phyloP scores from a whole-genome alignment of 2,797 vertebrate genomes.

The Serranus cabrilla region DNA sequence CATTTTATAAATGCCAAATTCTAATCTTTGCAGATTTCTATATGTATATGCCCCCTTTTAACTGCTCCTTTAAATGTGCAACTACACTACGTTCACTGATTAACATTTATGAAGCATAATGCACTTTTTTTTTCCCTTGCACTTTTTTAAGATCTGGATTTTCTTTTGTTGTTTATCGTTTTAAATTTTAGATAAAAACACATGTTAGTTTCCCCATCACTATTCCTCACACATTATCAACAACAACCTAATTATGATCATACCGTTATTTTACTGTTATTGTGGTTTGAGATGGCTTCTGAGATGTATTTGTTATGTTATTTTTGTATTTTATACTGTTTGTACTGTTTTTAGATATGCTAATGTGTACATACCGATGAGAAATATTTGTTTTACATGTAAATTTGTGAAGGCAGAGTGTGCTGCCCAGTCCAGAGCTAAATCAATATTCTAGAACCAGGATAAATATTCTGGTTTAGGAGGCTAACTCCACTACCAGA shows the following conservation, averaged over 20 bases:
- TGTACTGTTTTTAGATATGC: constrained; percentile 59
- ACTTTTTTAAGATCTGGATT: background rate
- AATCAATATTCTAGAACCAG: background rate
- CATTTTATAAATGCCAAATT: constrained; percentile 15
- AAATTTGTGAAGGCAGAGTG: background rate
- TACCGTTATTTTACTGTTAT: constrained; percentile 2
- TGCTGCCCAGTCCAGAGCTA: background rate
- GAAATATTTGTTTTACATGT: constrained; percentile 5
- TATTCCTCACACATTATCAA: no score
- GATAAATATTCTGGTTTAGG: background rate
- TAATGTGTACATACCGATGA: constrained; percentile 9
- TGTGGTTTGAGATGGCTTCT: constrained; percentile 33
- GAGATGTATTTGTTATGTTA: constrained; percentile 26
- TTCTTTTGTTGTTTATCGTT: background rate
- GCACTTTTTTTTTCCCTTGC: constrained; percentile 5
- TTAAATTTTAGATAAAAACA: background rate
- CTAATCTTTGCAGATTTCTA: background rate
- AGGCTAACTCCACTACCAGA: background rate
- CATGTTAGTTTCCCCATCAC: no score
- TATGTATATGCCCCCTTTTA: background rate
- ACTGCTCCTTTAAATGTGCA: constrained; percentile 14
- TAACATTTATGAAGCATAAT: background rate
- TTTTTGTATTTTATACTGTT: constrained; percentile 63
- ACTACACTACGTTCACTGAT: background rate
- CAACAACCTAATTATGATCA: background rate